Evolutionary conservation across 2,113 vertebrate genomes (phyloP).

Genomic region (Trochalopteron elliotii): DNA sequence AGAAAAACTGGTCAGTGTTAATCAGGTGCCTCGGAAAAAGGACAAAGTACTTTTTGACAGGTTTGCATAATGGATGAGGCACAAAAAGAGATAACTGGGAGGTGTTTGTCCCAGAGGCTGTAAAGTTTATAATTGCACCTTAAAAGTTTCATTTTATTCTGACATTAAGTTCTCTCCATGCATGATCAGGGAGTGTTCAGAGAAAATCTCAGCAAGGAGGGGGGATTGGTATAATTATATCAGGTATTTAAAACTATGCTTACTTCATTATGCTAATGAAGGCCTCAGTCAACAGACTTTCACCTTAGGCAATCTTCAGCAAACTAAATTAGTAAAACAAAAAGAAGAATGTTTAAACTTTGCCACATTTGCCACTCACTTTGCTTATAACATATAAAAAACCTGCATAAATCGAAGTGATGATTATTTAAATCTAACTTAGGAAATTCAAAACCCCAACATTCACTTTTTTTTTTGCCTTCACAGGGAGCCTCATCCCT

Average conservation of each 20-base stretch:
- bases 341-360: not conserved
- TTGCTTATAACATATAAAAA: not conserved
- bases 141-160: constrained; percentile 29
- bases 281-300: not conserved
- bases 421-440: not conserved
- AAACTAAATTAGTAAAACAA: constrained; percentile 6
- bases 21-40: constrained; percentile 50
- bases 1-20: constrained; percentile 59
- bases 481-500: not conserved
- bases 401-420: not conserved
- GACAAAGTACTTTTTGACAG: constrained; percentile 20
- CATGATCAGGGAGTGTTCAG: not conserved
- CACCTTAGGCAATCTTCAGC: not conserved
- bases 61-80: constrained; percentile 33
- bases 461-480: not conserved
- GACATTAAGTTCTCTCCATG: not conserved
- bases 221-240: not conserved
- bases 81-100: constrained; percentile 55
- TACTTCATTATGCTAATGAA: constrained; percentile 15
- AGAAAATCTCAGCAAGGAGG: not conserved
- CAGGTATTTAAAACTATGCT: not conserved
- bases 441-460: not conserved
- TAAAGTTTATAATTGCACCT: constrained; percentile 11
- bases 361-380: not conserved
- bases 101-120: constrained; percentile 10